Evolutionary conservation across 1,140 invertebrate genomes (phyloP).

Genomic region (Tribolium castaneum): DNA sequence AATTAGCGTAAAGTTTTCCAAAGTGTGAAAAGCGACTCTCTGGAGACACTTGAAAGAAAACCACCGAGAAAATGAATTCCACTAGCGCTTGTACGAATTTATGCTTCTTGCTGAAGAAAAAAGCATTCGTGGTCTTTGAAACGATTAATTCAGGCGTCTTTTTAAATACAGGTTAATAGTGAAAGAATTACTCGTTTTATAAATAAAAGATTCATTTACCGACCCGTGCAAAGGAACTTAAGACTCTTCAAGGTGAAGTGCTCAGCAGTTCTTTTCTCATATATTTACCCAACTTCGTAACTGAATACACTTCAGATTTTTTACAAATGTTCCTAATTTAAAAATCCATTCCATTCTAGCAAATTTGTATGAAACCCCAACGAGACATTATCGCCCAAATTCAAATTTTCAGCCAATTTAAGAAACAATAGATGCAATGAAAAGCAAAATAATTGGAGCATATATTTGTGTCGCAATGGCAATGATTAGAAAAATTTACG

Average conservation of each 20-base stretch:
- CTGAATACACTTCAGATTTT: not conserved
- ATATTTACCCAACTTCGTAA: not conserved
- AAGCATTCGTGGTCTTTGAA: not conserved
- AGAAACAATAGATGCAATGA: not conserved
- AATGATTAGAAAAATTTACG: not conserved
- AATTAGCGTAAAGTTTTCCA: conserved; percentile 12
- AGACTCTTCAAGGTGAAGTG: conserved; percentile 1
- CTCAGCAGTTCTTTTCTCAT: conserved; percentile 26
- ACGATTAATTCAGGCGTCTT: not conserved
- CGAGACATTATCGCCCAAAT: not conserved
- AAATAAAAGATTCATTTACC: conserved; percentile 2
- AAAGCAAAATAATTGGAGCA: not conserved
- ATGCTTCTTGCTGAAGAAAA: not conserved
- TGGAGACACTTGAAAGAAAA: conserved; percentile 22
- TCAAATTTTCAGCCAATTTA: not conserved
- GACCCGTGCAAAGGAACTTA: not conserved
- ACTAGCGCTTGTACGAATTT: not conserved
- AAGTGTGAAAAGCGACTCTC: conserved; percentile 29
- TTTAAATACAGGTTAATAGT: conserved; percentile 9
- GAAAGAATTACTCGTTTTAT: not conserved
- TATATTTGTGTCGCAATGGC: not conserved
- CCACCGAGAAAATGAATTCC: conserved; percentile 26
- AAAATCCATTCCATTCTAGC: not conserved
- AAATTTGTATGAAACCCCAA: not conserved
- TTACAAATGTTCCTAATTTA: not conserved